phyloP scores from a whole-genome alignment of 2,888 invertebrate genomes.

The Argyra leucocephala region DNA sequence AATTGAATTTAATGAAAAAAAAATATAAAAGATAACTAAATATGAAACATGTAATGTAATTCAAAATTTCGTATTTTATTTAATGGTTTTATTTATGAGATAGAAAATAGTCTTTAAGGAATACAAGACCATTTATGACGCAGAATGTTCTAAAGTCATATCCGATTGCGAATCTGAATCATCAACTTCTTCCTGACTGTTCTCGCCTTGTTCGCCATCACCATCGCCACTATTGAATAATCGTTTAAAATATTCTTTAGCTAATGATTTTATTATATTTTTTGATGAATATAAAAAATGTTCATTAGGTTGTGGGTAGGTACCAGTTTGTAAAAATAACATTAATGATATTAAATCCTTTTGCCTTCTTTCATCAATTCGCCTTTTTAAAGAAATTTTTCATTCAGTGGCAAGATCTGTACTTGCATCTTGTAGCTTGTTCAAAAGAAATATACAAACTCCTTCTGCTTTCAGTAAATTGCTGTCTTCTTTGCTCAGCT shows the following conservation, averaged over 20 bases:
- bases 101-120: too few species aligned
- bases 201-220: too few species aligned
- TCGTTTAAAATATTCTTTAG: not conserved
- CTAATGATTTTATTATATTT: not conserved
- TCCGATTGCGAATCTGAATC: too few species aligned
- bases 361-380: slow-evolving; percentile 8
- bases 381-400: slow-evolving; percentile 13
- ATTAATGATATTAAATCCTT: slow-evolving; percentile 7
- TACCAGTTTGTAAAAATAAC: slow-evolving; percentile 9
- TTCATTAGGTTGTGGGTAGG: not conserved
- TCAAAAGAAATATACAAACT: slow-evolving; percentile 21
- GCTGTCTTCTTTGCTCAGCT: slow-evolving; percentile 13
- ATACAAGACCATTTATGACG: too few species aligned
- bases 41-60: too few species aligned
- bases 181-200: too few species aligned
- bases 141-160: too few species aligned
- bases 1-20: too few species aligned
- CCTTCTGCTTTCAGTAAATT: slow-evolving; percentile 21
- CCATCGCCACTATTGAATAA: not conserved
- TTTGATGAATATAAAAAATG: not conserved
- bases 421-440: slow-evolving; percentile 20
- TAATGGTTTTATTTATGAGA: too few species aligned
- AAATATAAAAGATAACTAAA: too few species aligned
- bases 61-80: too few species aligned
- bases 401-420: slow-evolving; percentile 18